Percentiles rank a stretch among this genome's conserved stretches.
phyloP scores from a whole-genome alignment of 2,797 vertebrate species.

The Poeciliopsis infans region DNA sequence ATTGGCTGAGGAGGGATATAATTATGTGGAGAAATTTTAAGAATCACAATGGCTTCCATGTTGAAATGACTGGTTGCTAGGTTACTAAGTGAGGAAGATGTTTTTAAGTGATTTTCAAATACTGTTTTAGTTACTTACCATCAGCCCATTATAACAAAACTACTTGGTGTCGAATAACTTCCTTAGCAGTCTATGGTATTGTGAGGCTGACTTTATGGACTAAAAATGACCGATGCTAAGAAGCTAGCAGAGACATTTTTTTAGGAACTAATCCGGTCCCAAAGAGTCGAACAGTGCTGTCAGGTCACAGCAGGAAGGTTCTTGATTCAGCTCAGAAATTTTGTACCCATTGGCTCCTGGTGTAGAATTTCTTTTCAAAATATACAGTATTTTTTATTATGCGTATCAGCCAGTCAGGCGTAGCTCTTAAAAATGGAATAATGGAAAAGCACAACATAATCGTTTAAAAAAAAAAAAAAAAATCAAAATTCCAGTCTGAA shows the following conservation, averaged over 20 bases:
- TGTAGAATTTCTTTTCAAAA: neutral
- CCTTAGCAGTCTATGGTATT: neutral
- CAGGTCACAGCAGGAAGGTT: neutral
- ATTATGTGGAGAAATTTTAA: constrained; percentile 76
- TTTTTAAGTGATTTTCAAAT: constrained; percentile 29
- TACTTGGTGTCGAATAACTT: neutral
- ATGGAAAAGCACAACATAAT: neutral
- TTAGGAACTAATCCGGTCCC: neutral
- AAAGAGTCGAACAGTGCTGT: neutral
- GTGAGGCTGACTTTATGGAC: neutral
- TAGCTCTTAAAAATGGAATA: neutral
- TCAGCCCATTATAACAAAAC: neutral
- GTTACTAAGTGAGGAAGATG: constrained; percentile 62
- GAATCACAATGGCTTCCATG: constrained; percentile 68
- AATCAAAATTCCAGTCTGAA: neutral
- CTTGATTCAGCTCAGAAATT: neutral
- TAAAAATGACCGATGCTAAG: neutral
- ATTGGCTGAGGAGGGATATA: constrained; percentile 77
- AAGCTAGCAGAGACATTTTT: neutral
- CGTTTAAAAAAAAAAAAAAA: neutral
- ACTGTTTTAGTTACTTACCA: constrained; percentile 9
- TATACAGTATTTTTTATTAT: neutral
- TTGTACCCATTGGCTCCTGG: neutral
- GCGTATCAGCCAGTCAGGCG: neutral
- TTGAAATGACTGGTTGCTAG: constrained; percentile 77